Evolutionary conservation across 2,888 invertebrate species (phyloP).

Genomic region (Empis livida): DNA sequence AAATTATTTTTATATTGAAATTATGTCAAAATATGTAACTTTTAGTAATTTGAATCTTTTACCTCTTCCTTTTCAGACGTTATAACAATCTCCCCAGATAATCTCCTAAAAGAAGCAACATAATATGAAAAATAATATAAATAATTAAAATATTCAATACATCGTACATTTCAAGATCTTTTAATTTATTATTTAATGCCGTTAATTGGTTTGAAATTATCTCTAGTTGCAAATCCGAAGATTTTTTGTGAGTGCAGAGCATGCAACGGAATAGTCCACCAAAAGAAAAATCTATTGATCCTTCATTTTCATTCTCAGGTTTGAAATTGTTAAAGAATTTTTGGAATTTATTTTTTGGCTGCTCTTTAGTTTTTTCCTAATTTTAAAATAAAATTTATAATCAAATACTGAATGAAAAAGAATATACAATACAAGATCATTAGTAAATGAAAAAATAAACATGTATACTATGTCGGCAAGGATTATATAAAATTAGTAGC

Average conservation of each 20-base stretch:
- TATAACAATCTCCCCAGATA: conserved; percentile 9
- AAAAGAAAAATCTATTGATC: conserved; percentile 40
- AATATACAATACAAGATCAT: no score
- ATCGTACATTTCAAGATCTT: conserved; percentile 34
- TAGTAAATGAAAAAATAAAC: no score
- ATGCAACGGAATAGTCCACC: conserved; percentile 43
- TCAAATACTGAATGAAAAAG: no score
- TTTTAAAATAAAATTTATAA: no score
- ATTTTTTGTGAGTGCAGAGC: conserved; percentile 38
- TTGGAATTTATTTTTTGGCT: conserved; percentile 8
- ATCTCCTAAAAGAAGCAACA: conserved; percentile 7
- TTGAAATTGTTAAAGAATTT: conserved; percentile 22
- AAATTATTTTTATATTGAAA: no score
- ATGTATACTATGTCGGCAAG: no score
- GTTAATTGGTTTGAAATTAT: conserved; percentile 34
- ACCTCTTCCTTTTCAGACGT: conserved; percentile 1
- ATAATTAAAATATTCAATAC: neutral
- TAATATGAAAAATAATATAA: neutral
- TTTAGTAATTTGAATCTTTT: no score
- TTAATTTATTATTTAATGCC: conserved; percentile 35
- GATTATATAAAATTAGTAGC: no score
- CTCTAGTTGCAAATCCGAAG: conserved; percentile 33
- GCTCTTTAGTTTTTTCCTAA: no score
- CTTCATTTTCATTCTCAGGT: conserved; percentile 31
- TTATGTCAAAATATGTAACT: no score